A percentile compares a stretch with the other conserved stretches of the same genome.
These are phyloP conservation scores for Drosophila biarmipes DNA, from an alignment of 1,140 invertebrate species.

Conservation along the genomic window DNA sequence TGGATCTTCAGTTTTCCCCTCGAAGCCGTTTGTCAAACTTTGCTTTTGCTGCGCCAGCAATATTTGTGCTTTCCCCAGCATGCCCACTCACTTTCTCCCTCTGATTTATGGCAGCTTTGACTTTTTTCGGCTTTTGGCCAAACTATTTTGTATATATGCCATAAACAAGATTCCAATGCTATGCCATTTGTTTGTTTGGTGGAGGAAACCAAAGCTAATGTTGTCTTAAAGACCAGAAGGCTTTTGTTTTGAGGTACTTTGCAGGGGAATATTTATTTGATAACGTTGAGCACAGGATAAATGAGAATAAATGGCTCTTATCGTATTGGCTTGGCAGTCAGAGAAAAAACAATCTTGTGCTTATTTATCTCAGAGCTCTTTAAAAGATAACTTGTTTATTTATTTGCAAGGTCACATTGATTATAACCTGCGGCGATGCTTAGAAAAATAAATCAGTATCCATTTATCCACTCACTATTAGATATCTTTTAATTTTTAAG, in stretches of 20 bases:
- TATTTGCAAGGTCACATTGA: no score
- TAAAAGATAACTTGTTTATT: no score
- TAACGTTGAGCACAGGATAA: background rate
- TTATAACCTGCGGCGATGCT: no score
- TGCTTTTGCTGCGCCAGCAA: constrained; percentile 10
- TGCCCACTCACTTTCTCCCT: constrained; percentile 13
- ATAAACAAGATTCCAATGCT: constrained; percentile 31
- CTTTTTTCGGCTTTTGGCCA: constrained; percentile 30
- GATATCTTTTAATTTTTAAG: no score
- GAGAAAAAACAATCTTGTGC: background rate
- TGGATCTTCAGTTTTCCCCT: constrained; percentile 34
- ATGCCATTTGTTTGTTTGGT: constrained; percentile 20
- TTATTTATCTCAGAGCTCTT: background rate
- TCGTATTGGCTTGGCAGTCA: background rate
- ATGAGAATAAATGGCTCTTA: background rate
- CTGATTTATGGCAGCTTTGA: constrained; percentile 45
- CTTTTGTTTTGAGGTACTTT: background rate
- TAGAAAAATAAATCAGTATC: no score
- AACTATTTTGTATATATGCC: constrained; percentile 34
- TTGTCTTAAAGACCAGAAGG: background rate
- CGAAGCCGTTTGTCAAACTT: constrained; percentile 41
- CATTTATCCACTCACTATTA: no score
- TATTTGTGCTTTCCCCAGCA: constrained; percentile 15
- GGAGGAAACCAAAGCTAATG: constrained; percentile 4
- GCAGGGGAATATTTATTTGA: background rate